Evolutionary conservation across 2,888 invertebrate species (phyloP), one percentile per base, ranked within the genome.

Genomic region (Clusia tigrina): DNA sequence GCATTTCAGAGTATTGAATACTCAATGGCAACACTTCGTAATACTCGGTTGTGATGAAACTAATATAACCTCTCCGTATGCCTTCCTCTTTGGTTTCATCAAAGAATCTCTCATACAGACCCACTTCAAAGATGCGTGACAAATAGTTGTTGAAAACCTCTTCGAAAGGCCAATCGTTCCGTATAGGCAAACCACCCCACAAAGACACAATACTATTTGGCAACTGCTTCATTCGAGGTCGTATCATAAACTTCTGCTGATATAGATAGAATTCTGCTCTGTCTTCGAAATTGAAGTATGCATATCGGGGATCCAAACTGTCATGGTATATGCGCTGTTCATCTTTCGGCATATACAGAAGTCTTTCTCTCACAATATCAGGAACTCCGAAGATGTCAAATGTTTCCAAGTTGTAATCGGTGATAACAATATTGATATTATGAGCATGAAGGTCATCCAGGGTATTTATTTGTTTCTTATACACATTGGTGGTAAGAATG

Each of bases 401-500:
- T 10, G 59, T 37, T 17, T 54, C 37, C 22, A 42, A 55, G 22
- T 69, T 62, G 22, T 52, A 26, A 2, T 46, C 46, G 2, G 59
- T 56, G 15, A 60, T 48, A 18, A 66, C 51, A n/a, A 68, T 22
- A 12, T 65, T 54, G 1, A 68, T 48, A 53, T 66, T 62, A 1
- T 58, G 57, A 18, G 52, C 58, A 56, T 66, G 67, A 2, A 70
- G 26, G n/a, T 73, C 73, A 9, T 67, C 69, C 54, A 73, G 9
- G 20, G 61, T 66, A n/a, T 73, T 66, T 1, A 73, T 67, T 54
- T 68, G 73, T 5, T 57, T 12, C 20, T 72, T 70, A 37, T 67
- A 72, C 12, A 69, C 63, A 46, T 62, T 66, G 0, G 69, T 70
- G 22, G 73, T 71, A 18, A 73, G 48, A 59, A 73, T 69, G 32